phyloP scores from a whole-genome alignment of 1,140 invertebrate genomes.

The Samia ricini region DNA sequence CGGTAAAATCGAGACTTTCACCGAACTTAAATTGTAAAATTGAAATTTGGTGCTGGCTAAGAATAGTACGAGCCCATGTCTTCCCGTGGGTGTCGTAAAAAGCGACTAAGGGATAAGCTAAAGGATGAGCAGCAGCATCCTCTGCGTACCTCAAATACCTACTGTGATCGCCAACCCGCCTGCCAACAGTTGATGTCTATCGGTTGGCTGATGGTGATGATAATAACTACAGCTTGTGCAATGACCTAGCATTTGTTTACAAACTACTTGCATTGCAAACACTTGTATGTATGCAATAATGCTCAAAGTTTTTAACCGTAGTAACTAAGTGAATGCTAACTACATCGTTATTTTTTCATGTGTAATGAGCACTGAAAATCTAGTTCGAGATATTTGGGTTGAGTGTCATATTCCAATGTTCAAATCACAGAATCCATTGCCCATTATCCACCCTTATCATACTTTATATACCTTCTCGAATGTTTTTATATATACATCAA shows the following conservation, averaged over 20 bases:
- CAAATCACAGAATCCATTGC: slow-evolving; percentile 9
- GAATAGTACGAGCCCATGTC: too few species aligned
- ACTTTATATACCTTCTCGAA: slow-evolving; percentile 12
- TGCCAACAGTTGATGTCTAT: too few species aligned
- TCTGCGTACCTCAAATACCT: too few species aligned
- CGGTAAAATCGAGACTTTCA: too few species aligned
- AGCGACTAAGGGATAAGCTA: too few species aligned
- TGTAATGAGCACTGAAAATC: slow-evolving; percentile 9
- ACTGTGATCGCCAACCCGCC: too few species aligned
- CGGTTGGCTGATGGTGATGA: too few species aligned
- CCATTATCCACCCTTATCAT: slow-evolving; percentile 9
- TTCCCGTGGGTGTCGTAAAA: too few species aligned
- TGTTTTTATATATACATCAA: background rate
- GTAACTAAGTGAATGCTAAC: background rate
- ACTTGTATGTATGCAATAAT: background rate
- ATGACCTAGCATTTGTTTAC: background rate
- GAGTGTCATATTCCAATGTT: slow-evolving; percentile 10
- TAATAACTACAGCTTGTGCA: background rate
- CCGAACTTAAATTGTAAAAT: too few species aligned
- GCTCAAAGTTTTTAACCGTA: background rate
- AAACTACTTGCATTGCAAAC: background rate
- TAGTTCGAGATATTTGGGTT: slow-evolving; percentile 6
- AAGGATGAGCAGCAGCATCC: too few species aligned
- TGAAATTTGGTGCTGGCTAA: too few species aligned
- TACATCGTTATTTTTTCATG: background rate